These are phyloP conservation scores for Argopecten irradians DNA, from an alignment of 1,140 invertebrate species.

Conservation along the genomic window DNA sequence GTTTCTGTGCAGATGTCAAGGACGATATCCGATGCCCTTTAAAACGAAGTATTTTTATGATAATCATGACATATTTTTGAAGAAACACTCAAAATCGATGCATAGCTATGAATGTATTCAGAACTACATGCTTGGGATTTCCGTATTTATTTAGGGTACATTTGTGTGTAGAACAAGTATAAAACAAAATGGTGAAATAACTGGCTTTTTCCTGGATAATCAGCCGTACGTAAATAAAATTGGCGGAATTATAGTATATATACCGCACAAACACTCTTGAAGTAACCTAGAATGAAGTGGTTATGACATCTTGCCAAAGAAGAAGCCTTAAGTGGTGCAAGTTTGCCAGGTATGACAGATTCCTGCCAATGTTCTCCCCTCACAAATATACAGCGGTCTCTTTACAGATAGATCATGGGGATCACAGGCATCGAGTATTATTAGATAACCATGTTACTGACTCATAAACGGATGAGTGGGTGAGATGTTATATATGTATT, in stretches of 20 bases:
- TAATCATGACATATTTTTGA: too few species aligned
- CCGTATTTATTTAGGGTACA: too few species aligned
- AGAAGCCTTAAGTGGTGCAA: neutral
- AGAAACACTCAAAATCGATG: too few species aligned
- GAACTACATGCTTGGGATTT: too few species aligned
- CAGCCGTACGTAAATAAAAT: too few species aligned
- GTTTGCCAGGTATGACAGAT: neutral
- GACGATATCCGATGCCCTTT: too few species aligned
- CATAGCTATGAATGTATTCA: too few species aligned
- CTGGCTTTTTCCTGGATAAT: too few species aligned
- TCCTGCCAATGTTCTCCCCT: conserved; percentile 15
- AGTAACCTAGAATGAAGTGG: neutral
- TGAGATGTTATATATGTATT: neutral
- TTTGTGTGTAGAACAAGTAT: too few species aligned
- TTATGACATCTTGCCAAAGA: neutral
- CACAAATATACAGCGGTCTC: neutral
- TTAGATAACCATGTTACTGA: neutral
- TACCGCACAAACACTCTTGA: neutral
- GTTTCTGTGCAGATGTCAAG: too few species aligned
- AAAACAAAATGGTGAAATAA: too few species aligned
- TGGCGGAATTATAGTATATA: neutral
- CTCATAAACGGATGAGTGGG: neutral
- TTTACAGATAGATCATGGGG: neutral
- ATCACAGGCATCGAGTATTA: neutral
- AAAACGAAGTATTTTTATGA: too few species aligned